phyloP scores from a whole-genome alignment of 2,797 vertebrate species.

The Epinephelus malabaricus region DNA sequence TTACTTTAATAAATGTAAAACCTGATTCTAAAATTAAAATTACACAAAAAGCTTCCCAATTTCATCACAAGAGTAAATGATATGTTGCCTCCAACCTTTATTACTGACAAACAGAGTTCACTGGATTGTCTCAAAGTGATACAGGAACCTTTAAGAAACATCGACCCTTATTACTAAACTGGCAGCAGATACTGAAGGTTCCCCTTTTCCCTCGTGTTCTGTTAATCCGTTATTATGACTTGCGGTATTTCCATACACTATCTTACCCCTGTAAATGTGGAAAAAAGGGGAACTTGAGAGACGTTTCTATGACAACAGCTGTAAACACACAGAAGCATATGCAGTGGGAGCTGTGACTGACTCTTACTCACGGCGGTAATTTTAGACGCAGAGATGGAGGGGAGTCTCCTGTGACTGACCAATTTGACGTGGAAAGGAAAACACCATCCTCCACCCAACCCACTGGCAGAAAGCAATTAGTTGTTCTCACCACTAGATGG shows the following conservation, averaged over 20 bases:
- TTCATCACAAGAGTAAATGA: not conserved
- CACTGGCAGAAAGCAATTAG: not conserved
- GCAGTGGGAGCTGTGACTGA: slow-evolving; percentile 31
- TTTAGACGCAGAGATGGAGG: slow-evolving; percentile 52
- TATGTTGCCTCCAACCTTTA: not conserved
- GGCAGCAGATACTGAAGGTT: not conserved
- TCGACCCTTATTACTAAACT: not conserved
- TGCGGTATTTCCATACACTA: slow-evolving; percentile 46
- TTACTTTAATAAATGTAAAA: too few relatives aligned
- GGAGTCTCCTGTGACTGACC: slow-evolving; percentile 49
- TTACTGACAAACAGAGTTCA: not conserved
- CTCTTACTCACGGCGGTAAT: slow-evolving; percentile 76
- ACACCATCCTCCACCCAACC: slow-evolving; percentile 8
- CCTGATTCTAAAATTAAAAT: too few relatives aligned
- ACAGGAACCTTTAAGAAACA: not conserved
- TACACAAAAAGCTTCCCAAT: not conserved
- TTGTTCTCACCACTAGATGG: slow-evolving; percentile 68
- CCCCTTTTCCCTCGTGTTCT: slow-evolving; percentile 25
- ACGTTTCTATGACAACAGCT: slow-evolving; percentile 64
- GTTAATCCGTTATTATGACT: slow-evolving; percentile 33
- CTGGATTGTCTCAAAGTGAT: not conserved
- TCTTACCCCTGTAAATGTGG: slow-evolving; percentile 42
- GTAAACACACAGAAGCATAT: slow-evolving; percentile 69
- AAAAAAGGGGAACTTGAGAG: slow-evolving; percentile 66
- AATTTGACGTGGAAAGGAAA: slow-evolving; percentile 56